Conservation (phyloP, 2,888 invertebrate species). For the Hemistola chrysoprasaria region DNA sequence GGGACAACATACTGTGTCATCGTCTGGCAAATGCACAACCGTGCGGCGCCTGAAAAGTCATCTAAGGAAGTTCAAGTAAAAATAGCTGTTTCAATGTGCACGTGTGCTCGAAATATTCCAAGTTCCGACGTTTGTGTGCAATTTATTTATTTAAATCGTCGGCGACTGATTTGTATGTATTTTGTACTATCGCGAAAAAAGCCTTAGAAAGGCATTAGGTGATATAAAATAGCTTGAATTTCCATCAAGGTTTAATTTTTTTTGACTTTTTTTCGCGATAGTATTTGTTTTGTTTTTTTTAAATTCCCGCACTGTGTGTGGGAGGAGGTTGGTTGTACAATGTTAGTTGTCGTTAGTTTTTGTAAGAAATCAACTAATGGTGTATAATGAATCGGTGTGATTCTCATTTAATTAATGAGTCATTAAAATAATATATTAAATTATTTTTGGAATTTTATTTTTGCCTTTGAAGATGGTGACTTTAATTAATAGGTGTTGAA, state of each 20-base stretch:
- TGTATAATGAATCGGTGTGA: conserved; percentile 59
- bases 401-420: conserved; percentile 75
- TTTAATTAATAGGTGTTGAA: too few species aligned
- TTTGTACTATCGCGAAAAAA: conserved; percentile 10
- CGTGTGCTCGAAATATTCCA: conserved; percentile 60
- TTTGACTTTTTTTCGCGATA: conserved; percentile 31
- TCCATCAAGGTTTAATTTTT: background rate
- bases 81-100: conserved; percentile 25
- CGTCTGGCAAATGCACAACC: too few species aligned
- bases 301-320: conserved; percentile 50
- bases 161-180: conserved; percentile 39
- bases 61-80: too few species aligned
- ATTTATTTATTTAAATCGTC: conserved; percentile 41
- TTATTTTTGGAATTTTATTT: conserved; percentile 44
- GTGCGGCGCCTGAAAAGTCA: too few species aligned
- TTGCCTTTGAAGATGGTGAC: background rate
- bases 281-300: conserved; percentile 42
- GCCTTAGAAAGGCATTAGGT: background rate
- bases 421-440: conserved; percentile 75
- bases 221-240: background rate
- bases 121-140: conserved; percentile 38
- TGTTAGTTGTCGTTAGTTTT: conserved; percentile 48
- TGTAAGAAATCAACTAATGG: conserved; percentile 49
- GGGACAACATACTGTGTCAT: conserved; percentile 2
- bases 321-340: conserved; percentile 52